Conservation (phyloP, 2,113 vertebrate genomes). For the Murina feae region DNA sequence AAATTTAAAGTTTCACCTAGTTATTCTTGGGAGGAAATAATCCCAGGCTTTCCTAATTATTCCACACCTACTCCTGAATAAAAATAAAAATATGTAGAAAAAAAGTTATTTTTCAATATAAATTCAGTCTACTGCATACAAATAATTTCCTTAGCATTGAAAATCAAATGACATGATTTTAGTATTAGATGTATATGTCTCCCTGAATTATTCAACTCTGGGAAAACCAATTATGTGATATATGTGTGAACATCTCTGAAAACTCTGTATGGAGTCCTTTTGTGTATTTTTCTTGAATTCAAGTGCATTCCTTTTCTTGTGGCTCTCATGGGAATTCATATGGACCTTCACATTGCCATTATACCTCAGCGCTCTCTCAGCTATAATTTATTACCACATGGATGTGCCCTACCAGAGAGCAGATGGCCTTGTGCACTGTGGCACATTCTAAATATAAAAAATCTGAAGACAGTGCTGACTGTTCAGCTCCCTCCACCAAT, state of each 20-base stretch:
- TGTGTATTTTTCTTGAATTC: neutral
- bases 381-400: neutral
- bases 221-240: constrained; percentile 19
- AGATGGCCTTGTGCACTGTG: neutral
- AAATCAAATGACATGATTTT: constrained; percentile 35
- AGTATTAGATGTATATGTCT: neutral
- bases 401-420: neutral
- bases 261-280: neutral
- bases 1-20: constrained; percentile 41
- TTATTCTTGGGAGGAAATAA: constrained; percentile 26
- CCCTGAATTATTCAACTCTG: constrained; percentile 17
- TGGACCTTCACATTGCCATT: neutral
- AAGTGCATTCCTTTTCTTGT: neutral
- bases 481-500: neutral
- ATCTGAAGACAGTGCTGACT: neutral
- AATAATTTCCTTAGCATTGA: constrained; percentile 6
- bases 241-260: neutral
- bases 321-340: neutral
- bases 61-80: neutral
- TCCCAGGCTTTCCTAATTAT: constrained; percentile 14
- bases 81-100: neutral
- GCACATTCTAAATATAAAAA: neutral
- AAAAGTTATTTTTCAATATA: constrained; percentile 4
- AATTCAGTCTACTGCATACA: neutral
- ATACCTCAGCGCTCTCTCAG: neutral